These are phyloP conservation scores for Chelonus insularis DNA, from an alignment of 1,140 invertebrate genomes.

Conservation along the genomic window DNA sequence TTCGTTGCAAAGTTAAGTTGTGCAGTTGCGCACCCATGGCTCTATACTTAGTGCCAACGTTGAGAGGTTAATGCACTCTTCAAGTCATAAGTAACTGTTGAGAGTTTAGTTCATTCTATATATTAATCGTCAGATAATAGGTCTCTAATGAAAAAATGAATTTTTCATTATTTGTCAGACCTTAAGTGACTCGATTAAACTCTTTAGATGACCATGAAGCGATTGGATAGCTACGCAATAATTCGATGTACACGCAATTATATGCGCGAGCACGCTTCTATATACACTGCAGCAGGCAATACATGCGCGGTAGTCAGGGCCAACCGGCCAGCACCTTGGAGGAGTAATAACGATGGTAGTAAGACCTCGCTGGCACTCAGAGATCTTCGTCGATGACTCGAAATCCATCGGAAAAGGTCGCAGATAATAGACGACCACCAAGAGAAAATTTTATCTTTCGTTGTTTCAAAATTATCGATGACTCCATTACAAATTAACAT, in stretches of 20 bases:
- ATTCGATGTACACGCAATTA: conserved; percentile 15
- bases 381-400: conserved; percentile 36
- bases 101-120: not conserved
- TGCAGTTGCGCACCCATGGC: conserved; percentile 39
- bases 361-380: conserved; percentile 28
- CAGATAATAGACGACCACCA: conserved; percentile 15
- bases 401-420: conserved; percentile 18
- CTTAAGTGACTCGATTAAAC: not conserved
- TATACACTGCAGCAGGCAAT: not conserved
- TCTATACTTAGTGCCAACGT: conserved; percentile 46
- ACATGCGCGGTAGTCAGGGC: conserved; percentile 38
- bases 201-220: conserved; percentile 3
- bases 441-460: not conserved
- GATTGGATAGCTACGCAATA: conserved; percentile 9
- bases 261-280: conserved; percentile 17
- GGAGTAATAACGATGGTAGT: conserved; percentile 44
- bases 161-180: not conserved
- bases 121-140: too few species aligned
- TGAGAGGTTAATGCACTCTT: conserved; percentile 57
- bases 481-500: too few species aligned
- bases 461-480: not conserved
- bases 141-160: not conserved
- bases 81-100: conserved; percentile 41
- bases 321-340: conserved; percentile 44
- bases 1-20: conserved; percentile 26